Evolutionary conservation across 1,140 invertebrate genomes (phyloP).

Genomic region (Drosophila neocordata): DNA sequence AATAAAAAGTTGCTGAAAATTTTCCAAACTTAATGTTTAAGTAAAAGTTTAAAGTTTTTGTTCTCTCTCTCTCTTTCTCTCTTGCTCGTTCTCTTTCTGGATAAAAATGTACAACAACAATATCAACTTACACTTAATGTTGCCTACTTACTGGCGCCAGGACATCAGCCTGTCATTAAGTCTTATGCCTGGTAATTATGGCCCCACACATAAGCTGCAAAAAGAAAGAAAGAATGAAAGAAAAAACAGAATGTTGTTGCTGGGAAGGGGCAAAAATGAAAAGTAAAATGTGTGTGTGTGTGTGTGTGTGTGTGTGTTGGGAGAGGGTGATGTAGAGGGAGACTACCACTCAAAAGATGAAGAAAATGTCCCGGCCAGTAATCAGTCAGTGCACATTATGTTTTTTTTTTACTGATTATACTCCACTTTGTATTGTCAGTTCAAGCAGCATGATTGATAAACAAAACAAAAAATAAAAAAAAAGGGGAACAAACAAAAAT

Average conservation of each 20-base stretch:
- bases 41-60: slow-evolving; percentile 37
- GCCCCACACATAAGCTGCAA: slow-evolving; percentile 19
- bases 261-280: not conserved
- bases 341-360: not conserved
- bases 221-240: not conserved
- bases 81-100: not conserved
- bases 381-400: slow-evolving; percentile 26
- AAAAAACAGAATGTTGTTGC: not conserved
- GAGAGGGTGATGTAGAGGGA: not conserved
- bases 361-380: slow-evolving; percentile 10
- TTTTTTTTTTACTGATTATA: slow-evolving; percentile 29
- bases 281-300: not conserved
- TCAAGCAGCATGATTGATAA: not conserved
- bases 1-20: not conserved
- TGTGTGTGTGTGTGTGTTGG: not conserved
- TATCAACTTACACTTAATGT: slow-evolving; percentile 50
- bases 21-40: slow-evolving; percentile 17
- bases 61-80: not conserved
- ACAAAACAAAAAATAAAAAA: not conserved
- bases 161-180: slow-evolving; percentile 21
- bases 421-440: not conserved
- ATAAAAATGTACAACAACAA: not conserved
- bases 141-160: slow-evolving; percentile 27
- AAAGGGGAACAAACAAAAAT: not conserved
- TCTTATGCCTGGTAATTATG: slow-evolving; percentile 42